Evolutionary conservation across 1,140 invertebrate genomes (phyloP), one percentile per base, ranked within the genome.

Genomic region (Drosophila dunni): DNA sequence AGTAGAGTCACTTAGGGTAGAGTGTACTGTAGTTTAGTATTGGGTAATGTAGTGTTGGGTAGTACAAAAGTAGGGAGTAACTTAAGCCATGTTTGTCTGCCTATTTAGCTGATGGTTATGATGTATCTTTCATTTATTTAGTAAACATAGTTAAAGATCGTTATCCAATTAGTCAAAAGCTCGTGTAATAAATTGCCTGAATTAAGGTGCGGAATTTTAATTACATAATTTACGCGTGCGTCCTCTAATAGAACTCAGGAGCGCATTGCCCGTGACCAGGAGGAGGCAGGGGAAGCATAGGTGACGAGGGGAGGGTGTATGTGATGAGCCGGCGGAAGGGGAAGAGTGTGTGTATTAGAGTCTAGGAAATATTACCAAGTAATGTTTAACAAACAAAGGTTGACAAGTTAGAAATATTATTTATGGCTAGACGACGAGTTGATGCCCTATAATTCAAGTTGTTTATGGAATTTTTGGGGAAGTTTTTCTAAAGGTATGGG

Each of bases 181-280:
- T 84, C 81, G 72, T 89, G 81, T 89, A 89, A 89, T 89, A 89
- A 89, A 90, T 90, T 83, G 81, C 80, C 80, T 57, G 79, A 91
- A 91, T 91, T 91, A 91, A 91, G 89, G 89, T 91, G 89, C 76
- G 89, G 89, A 91, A 91, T 91, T 91, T 91, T 91, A 91, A 91
- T 91, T 91, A 91, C 84, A 91, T 91, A 91, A 91, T 91, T 91
- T 91, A 84, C 84, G 83, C 83, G 80, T 89, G 84, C 73, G 79
- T 71, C 82, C 79, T 72, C 57, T 13, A 50, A 29, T 6, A 54
- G 38, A 44, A 54, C 7, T 44, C 40, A 13, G 11, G 20, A 53
- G 50, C 20, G 38, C 17, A 40, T 11, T 11, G 13, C 0, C 76
- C 24, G 24, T 29, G 24, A 29, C 24, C 24, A 29, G 24, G 0